Evolutionary conservation across 1,140 invertebrate species (phyloP), one percentile per base, ranked within the genome.

Genomic region (Daktulosphaira vitifoliae): DNA sequence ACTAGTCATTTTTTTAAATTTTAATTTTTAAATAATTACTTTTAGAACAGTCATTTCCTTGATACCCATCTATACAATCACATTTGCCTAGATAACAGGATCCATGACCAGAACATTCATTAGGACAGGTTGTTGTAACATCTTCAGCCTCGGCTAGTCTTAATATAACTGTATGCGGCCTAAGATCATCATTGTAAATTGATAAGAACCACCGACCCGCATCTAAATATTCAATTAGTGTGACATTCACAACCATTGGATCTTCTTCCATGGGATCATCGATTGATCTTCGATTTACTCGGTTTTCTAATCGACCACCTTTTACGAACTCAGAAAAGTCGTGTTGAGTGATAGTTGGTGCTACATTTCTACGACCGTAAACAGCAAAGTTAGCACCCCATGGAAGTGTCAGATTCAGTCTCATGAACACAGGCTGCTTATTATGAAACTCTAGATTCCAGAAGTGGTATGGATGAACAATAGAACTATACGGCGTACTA

Each of bases 11-110:
- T 51, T 51, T 13, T 25, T 23, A 37, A 53, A 3, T 53, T 33
- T 37, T 33, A 8, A 6, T 25, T 18, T 8, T n/a, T 8, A 53
- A 53, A 33, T 33, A 11, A 33, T 86, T 80, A 93, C 90, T 90
- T 76, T 90, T 89, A n/a, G 89, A 88, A 75, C 92, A 96, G 73
- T 90, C 88, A 68, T 84, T 80, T 66, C 95, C 94, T 74, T 90
- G 86, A 77, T 89, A 98, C 44, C 94, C 94, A 72, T 94, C 89
- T 76, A 92, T 92, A 78, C 95, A 99, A 72, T 92, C 86, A 74
- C 96, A 98, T 75, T 90, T 91, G 48, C 94, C 93, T 66, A 94
- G 82, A 72, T 91, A 88, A 75, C 96, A 99, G 26, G 90, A 92
- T 33, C 96, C 96, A 68, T 92, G 85, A 7, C 92, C 92, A 48